Percentiles rank a stretch among this genome's conserved stretches.
phyloP scores from a whole-genome alignment of 2,113 vertebrate genomes.

The Lepidothrix coronata region DNA sequence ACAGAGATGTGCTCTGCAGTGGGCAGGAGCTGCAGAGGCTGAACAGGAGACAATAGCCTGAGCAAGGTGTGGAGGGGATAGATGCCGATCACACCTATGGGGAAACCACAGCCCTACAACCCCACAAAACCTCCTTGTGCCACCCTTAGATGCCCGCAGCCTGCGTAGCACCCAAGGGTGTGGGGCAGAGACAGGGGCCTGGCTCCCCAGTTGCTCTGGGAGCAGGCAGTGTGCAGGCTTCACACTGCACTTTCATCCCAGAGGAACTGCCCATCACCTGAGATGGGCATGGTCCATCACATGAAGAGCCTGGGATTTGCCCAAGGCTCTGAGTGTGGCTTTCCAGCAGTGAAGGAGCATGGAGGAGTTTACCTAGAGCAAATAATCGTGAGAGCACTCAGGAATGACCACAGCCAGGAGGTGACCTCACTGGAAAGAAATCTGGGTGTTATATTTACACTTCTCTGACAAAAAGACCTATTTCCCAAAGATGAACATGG shows the following conservation, averaged over 20 bases:
- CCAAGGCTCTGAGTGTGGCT: not conserved
- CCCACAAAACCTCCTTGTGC: not conserved
- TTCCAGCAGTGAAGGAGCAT: not conserved
- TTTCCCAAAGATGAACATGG: not conserved
- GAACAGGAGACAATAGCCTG: not conserved
- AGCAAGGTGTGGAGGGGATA: not conserved
- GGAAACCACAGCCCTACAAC: not conserved
- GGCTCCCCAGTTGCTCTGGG: not conserved
- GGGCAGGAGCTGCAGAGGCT: not conserved
- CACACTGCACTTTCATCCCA: fast-evolving
- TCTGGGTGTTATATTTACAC: not conserved
- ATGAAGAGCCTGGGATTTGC: not conserved
- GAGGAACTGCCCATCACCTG: not conserved
- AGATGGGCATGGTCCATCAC: not conserved
- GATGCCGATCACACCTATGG: fast-evolving
- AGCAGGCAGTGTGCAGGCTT: not conserved
- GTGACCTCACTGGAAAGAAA: constrained; percentile 19
- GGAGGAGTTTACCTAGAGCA: not conserved
- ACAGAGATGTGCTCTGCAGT: not conserved
- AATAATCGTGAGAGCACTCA: not conserved
- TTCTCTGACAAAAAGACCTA: not conserved
- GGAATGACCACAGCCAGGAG: not conserved
- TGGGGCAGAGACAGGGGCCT: fast-evolving
- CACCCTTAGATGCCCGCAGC: not conserved
- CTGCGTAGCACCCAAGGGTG: fast-evolving